Percentiles rank a stretch among this genome's conserved stretches.
These are phyloP conservation scores for Drosophila monieri DNA, from an alignment of 2,888 invertebrate genomes.

Conservation along the genomic window DNA sequence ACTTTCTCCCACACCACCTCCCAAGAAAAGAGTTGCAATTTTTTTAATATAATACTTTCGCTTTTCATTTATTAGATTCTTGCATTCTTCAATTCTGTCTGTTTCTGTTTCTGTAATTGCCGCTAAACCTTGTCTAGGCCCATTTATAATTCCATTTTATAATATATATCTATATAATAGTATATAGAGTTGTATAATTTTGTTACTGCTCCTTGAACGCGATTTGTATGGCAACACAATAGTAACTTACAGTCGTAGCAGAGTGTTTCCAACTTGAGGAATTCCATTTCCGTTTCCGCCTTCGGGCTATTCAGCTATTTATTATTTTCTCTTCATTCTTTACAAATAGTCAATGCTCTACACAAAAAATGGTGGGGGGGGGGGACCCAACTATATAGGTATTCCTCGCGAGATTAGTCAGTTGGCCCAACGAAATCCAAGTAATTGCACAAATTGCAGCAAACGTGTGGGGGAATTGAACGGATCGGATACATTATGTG, in stretches of 20 bases:
- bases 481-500: conserved; percentile 39
- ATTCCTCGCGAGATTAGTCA: conserved; percentile 3
- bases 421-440: conserved; percentile 32
- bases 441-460: conserved; percentile 41
- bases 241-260: conserved; percentile 75
- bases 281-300: conserved; percentile 18
- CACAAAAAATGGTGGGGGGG: conserved; percentile 36
- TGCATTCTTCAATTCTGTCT: conserved; percentile 32
- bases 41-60: conserved; percentile 43
- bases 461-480: conserved; percentile 42
- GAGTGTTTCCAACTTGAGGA: conserved; percentile 44
- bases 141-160: conserved; percentile 21
- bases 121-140: conserved; percentile 21
- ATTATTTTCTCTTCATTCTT: conserved; percentile 11
- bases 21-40: background rate
- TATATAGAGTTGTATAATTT: conserved; percentile 33
- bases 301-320: background rate
- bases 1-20: background rate
- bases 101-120: conserved; percentile 19
- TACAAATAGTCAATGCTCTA: conserved; percentile 66
- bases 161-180: conserved; percentile 13
- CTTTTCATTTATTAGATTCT: conserved; percentile 45
- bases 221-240: conserved; percentile 71
- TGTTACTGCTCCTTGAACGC: conserved; percentile 16
- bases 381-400: conserved; percentile 8